A percentile compares a stretch with the other conserved stretches of the same genome.
Conservation (phyloP, 1,140 invertebrate genomes). For the Meloidogyne chitwoodi region DNA sequence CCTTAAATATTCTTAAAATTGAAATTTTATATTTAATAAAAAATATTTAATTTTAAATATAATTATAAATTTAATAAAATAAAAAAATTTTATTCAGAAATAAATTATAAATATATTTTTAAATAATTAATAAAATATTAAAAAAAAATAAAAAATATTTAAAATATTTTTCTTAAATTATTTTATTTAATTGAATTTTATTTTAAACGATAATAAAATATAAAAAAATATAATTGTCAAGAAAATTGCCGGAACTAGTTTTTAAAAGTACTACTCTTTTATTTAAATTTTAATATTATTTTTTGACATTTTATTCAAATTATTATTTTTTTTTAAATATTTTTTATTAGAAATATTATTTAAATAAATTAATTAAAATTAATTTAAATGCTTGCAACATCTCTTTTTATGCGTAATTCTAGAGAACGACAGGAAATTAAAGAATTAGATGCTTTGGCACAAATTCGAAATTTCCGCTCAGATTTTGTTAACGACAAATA, state of each 20-base stretch:
- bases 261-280: background rate
- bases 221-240: background rate
- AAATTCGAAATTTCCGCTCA: slow-evolving; percentile 14
- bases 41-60: too few relatives aligned
- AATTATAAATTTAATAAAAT: too few relatives aligned
- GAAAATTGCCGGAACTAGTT: background rate
- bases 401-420: slow-evolving; percentile 18
- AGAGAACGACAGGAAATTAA: slow-evolving; percentile 17
- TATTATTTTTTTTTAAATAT: background rate
- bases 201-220: background rate
- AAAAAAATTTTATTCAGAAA: too few relatives aligned
- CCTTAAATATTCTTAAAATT: background rate
- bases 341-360: background rate
- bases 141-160: too few relatives aligned
- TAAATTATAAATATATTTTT: too few relatives aligned
- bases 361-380: background rate
- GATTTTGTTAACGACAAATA: slow-evolving; percentile 17
- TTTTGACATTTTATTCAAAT: background rate
- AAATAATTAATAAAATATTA: too few relatives aligned
- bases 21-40: too few relatives aligned
- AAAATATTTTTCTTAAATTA: background rate
- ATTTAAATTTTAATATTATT: background rate
- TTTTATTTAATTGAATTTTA: background rate
- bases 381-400: slow-evolving; percentile 13
- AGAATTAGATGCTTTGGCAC: background rate